These are phyloP conservation scores for Caenorhabditis sp. DNA, from an alignment of 2,888 invertebrate species.

Conservation along the genomic window DNA sequence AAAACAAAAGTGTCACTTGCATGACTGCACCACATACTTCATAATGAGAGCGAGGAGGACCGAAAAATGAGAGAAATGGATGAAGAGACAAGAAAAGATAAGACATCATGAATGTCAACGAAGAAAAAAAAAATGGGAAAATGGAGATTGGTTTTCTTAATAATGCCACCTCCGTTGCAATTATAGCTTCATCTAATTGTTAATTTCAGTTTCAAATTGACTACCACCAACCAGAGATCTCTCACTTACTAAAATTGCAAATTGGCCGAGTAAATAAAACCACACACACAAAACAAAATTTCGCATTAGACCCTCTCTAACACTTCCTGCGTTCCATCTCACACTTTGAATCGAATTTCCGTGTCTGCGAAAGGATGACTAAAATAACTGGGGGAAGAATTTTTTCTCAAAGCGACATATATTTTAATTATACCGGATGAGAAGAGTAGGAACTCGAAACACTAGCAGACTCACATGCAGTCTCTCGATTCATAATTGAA, in stretches of 20 bases:
- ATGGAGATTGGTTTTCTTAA: background rate
- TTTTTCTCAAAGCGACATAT: background rate
- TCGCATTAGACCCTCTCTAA: background rate
- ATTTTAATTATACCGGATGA: slow-evolving; percentile 5
- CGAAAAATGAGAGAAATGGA: slow-evolving; percentile 12
- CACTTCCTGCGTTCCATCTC: slow-evolving; percentile 10
- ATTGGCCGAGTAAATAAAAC: background rate
- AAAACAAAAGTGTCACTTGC: slow-evolving; percentile 62
- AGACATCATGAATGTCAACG: background rate
- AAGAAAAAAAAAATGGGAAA: background rate
- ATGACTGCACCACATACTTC: slow-evolving; percentile 30
- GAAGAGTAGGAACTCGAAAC: slow-evolving; percentile 2
- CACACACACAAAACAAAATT: slow-evolving; percentile 26
- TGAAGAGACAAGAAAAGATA: too few relatives aligned
- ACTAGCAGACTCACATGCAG: background rate
- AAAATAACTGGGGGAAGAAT: background rate
- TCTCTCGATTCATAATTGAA: background rate
- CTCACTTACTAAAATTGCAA: background rate
- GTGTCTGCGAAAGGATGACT: background rate
- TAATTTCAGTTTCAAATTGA: background rate
- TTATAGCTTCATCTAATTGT: slow-evolving; percentile 4
- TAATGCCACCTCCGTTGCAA: background rate
- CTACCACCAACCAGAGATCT: background rate
- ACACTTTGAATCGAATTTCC: slow-evolving; percentile 10
- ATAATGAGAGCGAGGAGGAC: slow-evolving; percentile 21